Base-by-base conservation (phyloP, 2,113 vertebrate genomes). In the Origma solitaria region DNA sequence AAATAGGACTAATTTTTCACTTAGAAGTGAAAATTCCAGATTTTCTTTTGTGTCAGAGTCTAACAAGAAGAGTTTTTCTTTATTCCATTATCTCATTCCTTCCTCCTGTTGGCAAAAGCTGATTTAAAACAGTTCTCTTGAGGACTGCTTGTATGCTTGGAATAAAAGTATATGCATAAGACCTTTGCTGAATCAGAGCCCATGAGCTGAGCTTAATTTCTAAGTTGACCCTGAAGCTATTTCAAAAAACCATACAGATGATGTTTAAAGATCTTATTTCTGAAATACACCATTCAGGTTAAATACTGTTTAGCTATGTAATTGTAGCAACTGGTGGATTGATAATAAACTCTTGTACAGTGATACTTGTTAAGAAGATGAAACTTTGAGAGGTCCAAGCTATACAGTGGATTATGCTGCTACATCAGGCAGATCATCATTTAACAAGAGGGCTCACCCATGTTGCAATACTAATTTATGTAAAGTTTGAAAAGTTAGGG, bases 31-130 rank as follows among this genome's bases (percentile, higher is more conserved):
- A 75, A 93, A 81, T 15, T 78, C 35, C 20, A 3, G 33, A 49
- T 75, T 90, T 88, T 22, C 16, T 81, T 92, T 83, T 73, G 60
- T 86, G 47, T 77, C 73, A 58, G 24, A 62, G 33, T 80, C 64
- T 78, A 92, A 56, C 25, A 84, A 82, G 60, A 68, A 28, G 81
- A 50, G 50, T 64, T 84, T 90, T 60, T 56, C 66, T 93, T 61
- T 62, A 57, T 95, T 81, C 47, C n/a, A 15, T 92, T 91, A 87
- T 92, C 81, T 94, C 54, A 37, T 94, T 93, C 61, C 77, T 96
- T 92, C 85, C 35, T 94, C 6, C 61, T 64, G 10, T 75, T 88
- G 92, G 64, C 80, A 90, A 93, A 96, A 94, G 50, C 68, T 77
- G 72, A 80, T 95, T 79, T 95, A 58, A 94, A 83, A 54, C 37